A percentile compares a stretch with the other conserved stretches of the same genome.
These are phyloP conservation scores for Phymatocera aterrima DNA, from an alignment of 2,888 invertebrate species.

Conservation along the genomic window DNA sequence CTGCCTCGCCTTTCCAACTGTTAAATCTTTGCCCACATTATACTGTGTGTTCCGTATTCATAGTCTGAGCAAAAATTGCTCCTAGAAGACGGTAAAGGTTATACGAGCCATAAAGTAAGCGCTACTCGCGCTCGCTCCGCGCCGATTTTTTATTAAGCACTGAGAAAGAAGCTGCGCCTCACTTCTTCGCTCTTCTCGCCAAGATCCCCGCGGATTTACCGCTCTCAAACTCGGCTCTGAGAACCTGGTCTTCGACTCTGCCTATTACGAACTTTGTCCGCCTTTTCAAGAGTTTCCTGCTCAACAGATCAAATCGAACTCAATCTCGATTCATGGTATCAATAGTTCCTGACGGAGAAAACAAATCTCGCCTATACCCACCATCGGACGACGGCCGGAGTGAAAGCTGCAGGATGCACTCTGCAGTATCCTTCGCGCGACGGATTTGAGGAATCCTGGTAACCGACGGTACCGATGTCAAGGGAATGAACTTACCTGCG, in stretches of 20 bases:
- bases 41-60: constrained; percentile 71
- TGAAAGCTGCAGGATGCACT: neutral
- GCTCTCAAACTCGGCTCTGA: neutral
- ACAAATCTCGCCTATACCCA: neutral
- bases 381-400: neutral
- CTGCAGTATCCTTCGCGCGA: constrained; percentile 2
- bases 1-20: constrained; percentile 56
- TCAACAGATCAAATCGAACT: neutral
- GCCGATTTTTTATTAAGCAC: constrained; percentile 65
- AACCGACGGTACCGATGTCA: neutral
- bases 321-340: neutral
- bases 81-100: constrained; percentile 69
- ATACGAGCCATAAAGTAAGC: constrained; percentile 69
- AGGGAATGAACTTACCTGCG: neutral
- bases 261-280: neutral
- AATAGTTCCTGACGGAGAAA: neutral
- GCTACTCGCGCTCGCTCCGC: constrained; percentile 56
- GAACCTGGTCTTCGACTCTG: neutral
- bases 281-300: neutral
- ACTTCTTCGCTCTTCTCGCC: constrained; percentile 2
- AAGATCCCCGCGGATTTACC: constrained; percentile 9
- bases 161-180: constrained; percentile 45
- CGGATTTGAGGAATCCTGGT: neutral
- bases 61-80: constrained; percentile 70
- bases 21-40: constrained; percentile 66